These are phyloP conservation scores for Eulemur rubriventer DNA, from an alignment of 2,797 vertebrate genomes.

Conservation along the genomic window DNA sequence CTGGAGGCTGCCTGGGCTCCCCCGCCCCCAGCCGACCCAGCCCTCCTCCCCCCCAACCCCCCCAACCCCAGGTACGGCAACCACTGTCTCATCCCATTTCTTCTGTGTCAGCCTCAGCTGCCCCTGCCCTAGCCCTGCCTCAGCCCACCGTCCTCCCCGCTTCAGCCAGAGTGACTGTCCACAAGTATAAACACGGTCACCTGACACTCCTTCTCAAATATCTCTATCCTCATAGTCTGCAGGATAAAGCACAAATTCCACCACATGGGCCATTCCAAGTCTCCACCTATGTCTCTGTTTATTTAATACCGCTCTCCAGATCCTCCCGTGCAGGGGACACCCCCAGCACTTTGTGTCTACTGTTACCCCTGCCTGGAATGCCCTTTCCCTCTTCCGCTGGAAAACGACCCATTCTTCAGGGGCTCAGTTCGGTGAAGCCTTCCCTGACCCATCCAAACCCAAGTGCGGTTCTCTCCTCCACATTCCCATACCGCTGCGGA, in stretches of 20 bases:
- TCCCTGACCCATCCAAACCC: too few species aligned
- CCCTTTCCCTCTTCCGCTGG: not conserved
- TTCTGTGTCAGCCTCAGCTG: not conserved
- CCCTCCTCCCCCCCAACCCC: not conserved
- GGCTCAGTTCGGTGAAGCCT: not conserved
- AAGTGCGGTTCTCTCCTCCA: not conserved
- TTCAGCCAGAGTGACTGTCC: too few species aligned
- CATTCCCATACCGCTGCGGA: not conserved
- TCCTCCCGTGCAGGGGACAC: fast-evolving
- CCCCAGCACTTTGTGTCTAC: not conserved
- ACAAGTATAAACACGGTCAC: not conserved
- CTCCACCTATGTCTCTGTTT: not conserved
- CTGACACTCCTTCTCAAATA: not conserved
- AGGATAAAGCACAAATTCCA: not conserved
- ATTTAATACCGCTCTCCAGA: not conserved
- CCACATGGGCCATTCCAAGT: not conserved
- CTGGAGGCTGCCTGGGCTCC: not conserved
- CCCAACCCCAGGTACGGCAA: not conserved
- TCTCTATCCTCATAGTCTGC: not conserved
- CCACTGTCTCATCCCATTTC: not conserved
- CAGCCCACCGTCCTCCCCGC: not conserved
- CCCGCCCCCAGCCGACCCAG: not conserved
- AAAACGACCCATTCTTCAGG: not conserved
- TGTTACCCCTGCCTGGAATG: not conserved
- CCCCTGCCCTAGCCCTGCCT: not conserved